These are phyloP conservation scores for Rhabdomys dilectus DNA, from an alignment of 2,113 vertebrate species.

Conservation along the genomic window DNA sequence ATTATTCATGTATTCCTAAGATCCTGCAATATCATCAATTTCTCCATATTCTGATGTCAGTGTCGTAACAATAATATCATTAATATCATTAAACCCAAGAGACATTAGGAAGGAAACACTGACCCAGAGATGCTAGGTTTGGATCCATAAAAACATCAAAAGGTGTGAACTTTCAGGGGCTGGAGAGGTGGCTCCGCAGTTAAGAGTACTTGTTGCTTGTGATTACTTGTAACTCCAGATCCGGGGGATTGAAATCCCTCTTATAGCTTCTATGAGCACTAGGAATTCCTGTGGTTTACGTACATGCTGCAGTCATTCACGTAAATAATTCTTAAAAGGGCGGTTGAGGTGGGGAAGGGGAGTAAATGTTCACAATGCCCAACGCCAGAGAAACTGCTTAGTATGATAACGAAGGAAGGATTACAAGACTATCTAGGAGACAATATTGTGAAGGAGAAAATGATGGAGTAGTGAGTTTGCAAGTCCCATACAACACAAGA, in stretches of 20 bases:
- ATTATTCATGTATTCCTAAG: neutral
- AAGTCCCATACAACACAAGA: neutral
- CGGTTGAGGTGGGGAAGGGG: no score
- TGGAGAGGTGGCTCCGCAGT: neutral
- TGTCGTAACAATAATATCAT: neutral
- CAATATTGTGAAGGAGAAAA: neutral
- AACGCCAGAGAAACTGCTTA: neutral
- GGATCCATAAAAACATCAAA: neutral
- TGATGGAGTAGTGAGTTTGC: neutral
- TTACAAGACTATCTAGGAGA: neutral
- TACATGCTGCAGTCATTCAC: neutral
- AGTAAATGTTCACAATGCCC: neutral
- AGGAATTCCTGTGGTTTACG: neutral
- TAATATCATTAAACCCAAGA: constrained; percentile 2
- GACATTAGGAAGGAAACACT: constrained; percentile 2
- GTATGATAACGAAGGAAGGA: neutral
- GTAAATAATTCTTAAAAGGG: neutral
- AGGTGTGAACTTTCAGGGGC: neutral
- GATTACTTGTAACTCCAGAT: neutral
- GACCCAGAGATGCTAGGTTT: neutral
- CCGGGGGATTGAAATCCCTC: neutral
- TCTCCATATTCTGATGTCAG: neutral
- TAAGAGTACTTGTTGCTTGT: neutral
- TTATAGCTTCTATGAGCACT: neutral
- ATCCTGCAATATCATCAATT: neutral